These are phyloP conservation scores for Drosophila putrida DNA, from an alignment of 2,888 invertebrate genomes.

Conservation along the genomic window DNA sequence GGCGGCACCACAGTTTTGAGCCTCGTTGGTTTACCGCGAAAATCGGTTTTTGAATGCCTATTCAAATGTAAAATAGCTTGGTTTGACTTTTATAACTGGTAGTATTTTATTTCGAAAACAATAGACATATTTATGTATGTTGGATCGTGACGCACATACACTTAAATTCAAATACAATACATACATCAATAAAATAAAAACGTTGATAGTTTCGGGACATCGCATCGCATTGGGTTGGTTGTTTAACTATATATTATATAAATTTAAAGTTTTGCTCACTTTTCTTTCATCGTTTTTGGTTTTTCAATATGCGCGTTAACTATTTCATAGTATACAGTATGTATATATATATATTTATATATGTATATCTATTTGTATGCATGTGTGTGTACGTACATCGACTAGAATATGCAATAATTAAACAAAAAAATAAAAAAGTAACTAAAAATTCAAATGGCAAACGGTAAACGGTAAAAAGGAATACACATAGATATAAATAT, in stretches of 20 bases:
- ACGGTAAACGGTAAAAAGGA: constrained; percentile 50
- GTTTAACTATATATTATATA: constrained; percentile 52
- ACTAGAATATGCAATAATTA: constrained; percentile 72
- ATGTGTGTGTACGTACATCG: constrained; percentile 55
- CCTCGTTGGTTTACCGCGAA: too few relatives aligned
- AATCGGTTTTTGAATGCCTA: too few relatives aligned
- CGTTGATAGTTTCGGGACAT: constrained; percentile 31
- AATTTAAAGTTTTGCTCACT: constrained; percentile 16
- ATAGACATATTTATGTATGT: constrained; percentile 67
- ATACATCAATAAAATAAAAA: constrained; percentile 55
- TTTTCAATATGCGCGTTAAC: constrained; percentile 37
- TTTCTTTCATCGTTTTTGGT: constrained; percentile 21
- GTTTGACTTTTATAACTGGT: constrained; percentile 62
- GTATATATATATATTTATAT: constrained; percentile 22
- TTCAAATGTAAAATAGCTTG: neutral
- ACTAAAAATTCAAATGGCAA: constrained; percentile 31
- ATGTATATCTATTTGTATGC: constrained; percentile 6
- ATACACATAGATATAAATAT: constrained; percentile 58
- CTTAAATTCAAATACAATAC: constrained; percentile 68
- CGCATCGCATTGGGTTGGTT: constrained; percentile 14
- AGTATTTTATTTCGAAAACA: constrained; percentile 72
- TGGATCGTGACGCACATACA: constrained; percentile 49
- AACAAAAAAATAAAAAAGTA: constrained; percentile 18
- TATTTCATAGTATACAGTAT: constrained; percentile 52
- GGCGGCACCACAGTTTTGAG: too few relatives aligned